Base-by-base conservation (phyloP, 2,888 invertebrate genomes). In the Heliconius cydno region DNA sequence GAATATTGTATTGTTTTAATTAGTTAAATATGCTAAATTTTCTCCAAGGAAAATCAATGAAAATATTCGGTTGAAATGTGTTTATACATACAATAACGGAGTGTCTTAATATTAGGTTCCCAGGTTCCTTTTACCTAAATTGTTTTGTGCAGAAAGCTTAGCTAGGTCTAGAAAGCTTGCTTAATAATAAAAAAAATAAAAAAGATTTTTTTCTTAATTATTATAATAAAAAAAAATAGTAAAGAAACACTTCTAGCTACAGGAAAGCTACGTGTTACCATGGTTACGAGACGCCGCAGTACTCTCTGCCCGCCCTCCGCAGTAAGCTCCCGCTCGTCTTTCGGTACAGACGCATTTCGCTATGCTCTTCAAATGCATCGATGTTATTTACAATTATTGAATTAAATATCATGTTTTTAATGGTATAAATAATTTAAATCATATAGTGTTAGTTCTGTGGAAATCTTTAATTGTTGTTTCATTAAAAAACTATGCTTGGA, bases 221-320 rank as follows among this genome's bases (percentile, higher is more conserved):
- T n/a, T 57, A n/a, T 15, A 25, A 34, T 19, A 57, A 73, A 34
- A 73, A 30, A 73, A 68, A 30, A 28, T 74, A 67, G 30, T 41
- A 4, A 60, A 12, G 52, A 34, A 67, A 25, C 77, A 77, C 75
- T 80, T 78, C 77, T 70, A 82, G 79, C 25, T n/a, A 67, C 75
- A 19, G 68, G 74, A 80, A 73, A 79, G 70, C 77, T 78, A 80
- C 67, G 83, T 89, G 93, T 95, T 86, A 82, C 86, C 88, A 93
- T 93, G 90, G 90, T 85, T 86, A 94, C 93, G 84, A 88, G 94
- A 94, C 94, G 94, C 94, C 92, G 94, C 94, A 92, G 92, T 91
- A 87, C 88, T 87, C 88, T 88, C 87, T 86, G 88, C 92, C 92
- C 93, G 89, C 92, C 93, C 91, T 91, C 88, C 91, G 92, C 94